Evolutionary conservation across 2,797 vertebrate species (phyloP), one percentile per base, ranked within the genome.

Genomic region (Alcedo atthis): DNA sequence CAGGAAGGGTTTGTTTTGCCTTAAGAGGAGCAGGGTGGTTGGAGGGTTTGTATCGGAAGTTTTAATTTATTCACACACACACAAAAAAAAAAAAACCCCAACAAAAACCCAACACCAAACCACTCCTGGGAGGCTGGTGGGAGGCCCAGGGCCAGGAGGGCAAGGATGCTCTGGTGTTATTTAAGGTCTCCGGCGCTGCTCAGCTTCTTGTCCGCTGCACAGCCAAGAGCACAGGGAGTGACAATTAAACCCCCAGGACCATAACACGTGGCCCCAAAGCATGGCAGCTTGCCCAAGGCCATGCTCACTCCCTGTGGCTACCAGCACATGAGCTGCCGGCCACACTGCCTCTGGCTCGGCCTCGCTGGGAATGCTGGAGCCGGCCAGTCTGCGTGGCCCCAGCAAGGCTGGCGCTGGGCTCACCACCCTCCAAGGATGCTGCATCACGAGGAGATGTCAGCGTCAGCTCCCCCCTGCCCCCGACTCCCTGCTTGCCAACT

Each of bases 161-260:
- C 8, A 63, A 86, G 81, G 86, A 93, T 93, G 92, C 81, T 79
- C 86, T 80, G 71, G 86, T 89, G 88, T 96, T 89, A 95, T 95
- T 96, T 90, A 94, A 95, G 93, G 94, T 92, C 90, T 89, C 82
- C 1, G 1, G 45, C 6, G 1, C 77, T 35, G 57, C 80, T 91
- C 16, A 1, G 64, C 87, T 95, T 94, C 76, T 73, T 22, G 26
- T 76, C 67, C 1, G 1, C 93, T 12, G 5, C 84, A 32, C 2
- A 12, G 87, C 91, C 75, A 73, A 93, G 55, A 91, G 87, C 9
- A 7, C 58, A 64, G 55, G 71, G 78, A 92, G n/a, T 81, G 79
- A 89, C 70, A 76, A n/a, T 46, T 8, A 81, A 93, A 81, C 18
- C 35, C 18, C 20, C 14, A 49, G 78, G 91, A 71, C 63, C 10